Percentiles rank a stretch among this genome's conserved stretches.
Conservation (phyloP, 2,888 invertebrate species). For the Sepiola atlantica region DNA sequence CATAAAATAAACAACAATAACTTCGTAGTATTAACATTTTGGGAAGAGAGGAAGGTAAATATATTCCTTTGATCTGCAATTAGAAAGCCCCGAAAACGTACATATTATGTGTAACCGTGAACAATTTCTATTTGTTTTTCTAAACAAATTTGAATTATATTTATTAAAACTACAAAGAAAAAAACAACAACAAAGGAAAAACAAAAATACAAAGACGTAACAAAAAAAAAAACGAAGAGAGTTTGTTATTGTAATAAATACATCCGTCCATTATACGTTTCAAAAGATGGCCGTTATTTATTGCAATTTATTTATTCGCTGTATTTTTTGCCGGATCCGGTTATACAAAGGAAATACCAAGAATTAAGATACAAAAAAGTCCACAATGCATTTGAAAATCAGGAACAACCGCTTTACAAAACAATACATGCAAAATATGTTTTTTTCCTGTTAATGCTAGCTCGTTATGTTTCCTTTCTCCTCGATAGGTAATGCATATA, state of each 20-base stretch:
- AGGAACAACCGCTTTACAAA: not conserved
- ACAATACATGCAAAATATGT: not conserved
- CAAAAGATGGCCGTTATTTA: not conserved
- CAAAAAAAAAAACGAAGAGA: not conserved
- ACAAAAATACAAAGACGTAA: not conserved
- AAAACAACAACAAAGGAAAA: not conserved
- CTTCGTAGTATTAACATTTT: too few relatives aligned
- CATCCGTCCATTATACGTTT: not conserved
- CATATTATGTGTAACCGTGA: not conserved
- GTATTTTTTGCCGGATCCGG: not conserved
- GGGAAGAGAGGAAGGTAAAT: too few relatives aligned
- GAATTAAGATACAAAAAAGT: not conserved
- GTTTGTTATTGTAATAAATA: constrained; percentile 7
- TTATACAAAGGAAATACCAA: not conserved
- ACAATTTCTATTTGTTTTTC: not conserved
- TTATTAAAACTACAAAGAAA: not conserved
- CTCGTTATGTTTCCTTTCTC: too few relatives aligned
- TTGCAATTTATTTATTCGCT: constrained; percentile 19
- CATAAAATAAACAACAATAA: too few relatives aligned
- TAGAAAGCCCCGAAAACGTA: not conserved
- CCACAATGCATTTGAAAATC: not conserved
- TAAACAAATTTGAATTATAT: not conserved
- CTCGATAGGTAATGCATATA: too few relatives aligned
- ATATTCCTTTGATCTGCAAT: not conserved
- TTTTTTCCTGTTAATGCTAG: not conserved